phyloP scores from a whole-genome alignment of 2,113 vertebrate genomes.

The Mesocricetus auratus region DNA sequence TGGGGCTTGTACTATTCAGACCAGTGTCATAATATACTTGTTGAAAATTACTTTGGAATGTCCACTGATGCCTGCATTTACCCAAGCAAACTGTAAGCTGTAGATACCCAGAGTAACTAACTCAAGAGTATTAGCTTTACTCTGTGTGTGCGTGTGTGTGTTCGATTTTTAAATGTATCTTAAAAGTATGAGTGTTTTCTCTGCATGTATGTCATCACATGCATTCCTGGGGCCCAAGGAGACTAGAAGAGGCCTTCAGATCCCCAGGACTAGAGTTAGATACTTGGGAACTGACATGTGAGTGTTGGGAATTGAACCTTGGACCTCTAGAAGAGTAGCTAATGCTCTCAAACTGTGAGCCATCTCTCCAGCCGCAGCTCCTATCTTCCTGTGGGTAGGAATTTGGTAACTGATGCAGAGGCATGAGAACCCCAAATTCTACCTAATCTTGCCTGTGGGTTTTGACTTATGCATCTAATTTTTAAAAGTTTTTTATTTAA shows the following conservation, averaged over 20 bases:
- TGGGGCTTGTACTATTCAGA: conserved; percentile 27
- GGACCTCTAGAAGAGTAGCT: not conserved
- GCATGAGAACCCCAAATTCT: conserved; percentile 41
- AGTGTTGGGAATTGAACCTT: not conserved
- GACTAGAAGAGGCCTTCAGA: not conserved
- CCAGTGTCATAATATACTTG: not conserved
- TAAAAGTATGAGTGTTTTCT: not conserved
- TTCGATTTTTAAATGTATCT: not conserved
- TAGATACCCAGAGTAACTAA: conserved; percentile 31
- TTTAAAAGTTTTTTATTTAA: conserved; percentile 53
- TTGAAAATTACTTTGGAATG: conserved; percentile 53
- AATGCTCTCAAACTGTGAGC: not conserved
- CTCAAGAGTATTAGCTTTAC: not conserved
- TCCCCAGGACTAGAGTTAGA: not conserved
- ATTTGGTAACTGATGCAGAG: conserved; percentile 55
- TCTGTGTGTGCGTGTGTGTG: not conserved
- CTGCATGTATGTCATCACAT: not conserved
- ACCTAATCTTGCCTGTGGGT: conserved; percentile 51
- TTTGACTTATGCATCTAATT: conserved; percentile 42
- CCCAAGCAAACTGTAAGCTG: conserved; percentile 62
- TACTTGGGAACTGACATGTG: not conserved
- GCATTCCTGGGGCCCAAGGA: not conserved
- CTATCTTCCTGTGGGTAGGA: conserved; percentile 47
- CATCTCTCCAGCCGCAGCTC: not conserved
- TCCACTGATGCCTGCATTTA: not conserved